Base-by-base conservation (phyloP, 1,140 invertebrate species). In the Drosophila lini region DNA sequence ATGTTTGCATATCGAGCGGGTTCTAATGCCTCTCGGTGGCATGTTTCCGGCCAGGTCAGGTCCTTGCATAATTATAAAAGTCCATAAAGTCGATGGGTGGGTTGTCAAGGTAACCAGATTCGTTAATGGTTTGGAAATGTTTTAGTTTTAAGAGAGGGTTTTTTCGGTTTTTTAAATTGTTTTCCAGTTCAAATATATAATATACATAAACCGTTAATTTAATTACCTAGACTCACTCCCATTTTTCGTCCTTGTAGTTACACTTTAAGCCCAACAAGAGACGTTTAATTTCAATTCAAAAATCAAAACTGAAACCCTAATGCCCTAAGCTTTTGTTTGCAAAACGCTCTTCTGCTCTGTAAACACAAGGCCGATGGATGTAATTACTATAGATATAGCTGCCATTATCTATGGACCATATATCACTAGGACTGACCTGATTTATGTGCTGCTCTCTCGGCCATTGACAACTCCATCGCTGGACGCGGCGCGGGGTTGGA, bases 391-490 rank as follows among this genome's bases (percentile, higher is more conserved):
- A 32, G 44, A 59, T 71, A 38, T 11, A 19, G 47, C 1, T 47
- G 16, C 22, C 65, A 71, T 71, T 71, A 59, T 70, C 22, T 16
- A 48, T 48, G 69, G 65, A 22, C 67, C 44, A 71, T 71, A 70
- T 71, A 71, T 71, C 68, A 71, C 34, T 1, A 5, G 11, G 7
- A 31, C 28, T 41, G 32, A 36, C 15, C 57, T 76, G 78, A 80
- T 76, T 80, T 80, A 80, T 75, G 41, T 56, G 40, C 41, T n/a
- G 16, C 32, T 36, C 16, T 36, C 16, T 10, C 3, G 0, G 8
- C 65, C 40, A 45, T 50, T 56, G 73, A 83, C 76, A 76, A 76
- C 76, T 83, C 58, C 42, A 83, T 83, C 74, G 11, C 11, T 15
- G n/a, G 5, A 3, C 19, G 36, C 44, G 36, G 25, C 38, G 38